Evolutionary conservation across 2,113 vertebrate genomes (phyloP).

Genomic region (Hyperoodon ampullatus): DNA sequence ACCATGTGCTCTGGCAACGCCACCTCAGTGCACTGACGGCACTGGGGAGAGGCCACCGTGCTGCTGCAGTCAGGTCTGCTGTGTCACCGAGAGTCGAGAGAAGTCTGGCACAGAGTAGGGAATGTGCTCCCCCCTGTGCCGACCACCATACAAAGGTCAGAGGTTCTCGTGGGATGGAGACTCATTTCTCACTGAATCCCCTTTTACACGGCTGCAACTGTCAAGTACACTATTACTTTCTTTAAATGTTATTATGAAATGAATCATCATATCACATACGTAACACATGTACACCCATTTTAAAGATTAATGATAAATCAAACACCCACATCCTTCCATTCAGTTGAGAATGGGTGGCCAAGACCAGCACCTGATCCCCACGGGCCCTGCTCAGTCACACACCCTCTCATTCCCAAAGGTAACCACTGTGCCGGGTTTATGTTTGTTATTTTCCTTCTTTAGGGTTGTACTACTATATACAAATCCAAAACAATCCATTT

Average conservation of each 20-base stretch:
- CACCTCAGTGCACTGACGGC: accelerated
- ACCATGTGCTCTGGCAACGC: accelerated
- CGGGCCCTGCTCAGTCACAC: not conserved
- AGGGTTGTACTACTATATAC: not conserved
- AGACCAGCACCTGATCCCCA: not conserved
- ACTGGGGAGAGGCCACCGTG: accelerated
- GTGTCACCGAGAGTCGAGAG: accelerated
- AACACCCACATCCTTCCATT: not conserved
- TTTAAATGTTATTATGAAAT: not conserved
- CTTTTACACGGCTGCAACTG: not conserved
- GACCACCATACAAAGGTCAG: not conserved
- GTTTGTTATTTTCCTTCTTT: not conserved
- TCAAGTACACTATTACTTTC: not conserved
- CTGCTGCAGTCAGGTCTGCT: not conserved
- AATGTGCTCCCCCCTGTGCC: accelerated
- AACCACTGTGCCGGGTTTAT: no score
- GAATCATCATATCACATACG: not conserved
- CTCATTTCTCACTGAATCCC: not conserved
- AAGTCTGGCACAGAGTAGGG: not conserved
- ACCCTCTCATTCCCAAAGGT: not conserved
- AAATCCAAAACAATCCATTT: not conserved
- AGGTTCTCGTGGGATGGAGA: not conserved
- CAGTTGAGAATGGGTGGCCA: not conserved
- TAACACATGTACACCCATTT: not conserved
- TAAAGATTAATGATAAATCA: not conserved